Percentiles rank a stretch among this genome's conserved stretches.
These are phyloP conservation scores for Acleris sparsana DNA, from an alignment of 2,888 invertebrate species.

Conservation along the genomic window DNA sequence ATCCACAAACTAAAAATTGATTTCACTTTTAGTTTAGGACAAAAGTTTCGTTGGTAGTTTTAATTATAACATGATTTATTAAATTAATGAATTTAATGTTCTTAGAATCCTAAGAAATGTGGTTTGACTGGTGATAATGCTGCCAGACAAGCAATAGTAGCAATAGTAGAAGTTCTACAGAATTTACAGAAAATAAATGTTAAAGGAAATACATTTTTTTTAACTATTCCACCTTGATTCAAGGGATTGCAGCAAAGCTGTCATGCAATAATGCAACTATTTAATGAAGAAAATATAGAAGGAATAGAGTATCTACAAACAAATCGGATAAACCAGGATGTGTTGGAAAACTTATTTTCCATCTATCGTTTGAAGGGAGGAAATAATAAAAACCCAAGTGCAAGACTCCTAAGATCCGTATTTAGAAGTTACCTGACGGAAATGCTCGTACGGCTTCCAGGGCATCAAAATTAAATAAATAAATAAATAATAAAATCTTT, in stretches of 20 bases:
- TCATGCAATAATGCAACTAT: background rate
- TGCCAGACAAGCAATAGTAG: no score
- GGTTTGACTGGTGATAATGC: no score
- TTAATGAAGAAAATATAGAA: slow-evolving; percentile 1
- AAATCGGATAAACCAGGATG: slow-evolving; percentile 7
- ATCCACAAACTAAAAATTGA: no score
- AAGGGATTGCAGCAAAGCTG: slow-evolving; percentile 10
- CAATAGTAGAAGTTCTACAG: no score
- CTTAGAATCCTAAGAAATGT: no score
- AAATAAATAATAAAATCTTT: no score
- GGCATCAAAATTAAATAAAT: slow-evolving; percentile 13
- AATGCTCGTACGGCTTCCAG: slow-evolving; percentile 15
- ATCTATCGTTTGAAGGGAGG: slow-evolving; percentile 12
- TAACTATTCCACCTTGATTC: slow-evolving; percentile 1
- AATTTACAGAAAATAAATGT: background rate
- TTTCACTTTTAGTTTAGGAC: no score
- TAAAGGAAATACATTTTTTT: background rate
- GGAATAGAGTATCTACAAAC: slow-evolving; percentile 6
- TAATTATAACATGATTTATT: no score
- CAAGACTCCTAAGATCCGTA: background rate
- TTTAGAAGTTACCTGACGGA: slow-evolving; percentile 8
- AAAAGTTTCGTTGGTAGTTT: no score
- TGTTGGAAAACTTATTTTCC: slow-evolving; percentile 12
- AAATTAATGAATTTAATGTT: no score
- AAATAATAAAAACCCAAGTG: slow-evolving; percentile 16